Evolutionary conservation across 2,797 vertebrate species (phyloP).

Genomic region (Helostoma temminkii): DNA sequence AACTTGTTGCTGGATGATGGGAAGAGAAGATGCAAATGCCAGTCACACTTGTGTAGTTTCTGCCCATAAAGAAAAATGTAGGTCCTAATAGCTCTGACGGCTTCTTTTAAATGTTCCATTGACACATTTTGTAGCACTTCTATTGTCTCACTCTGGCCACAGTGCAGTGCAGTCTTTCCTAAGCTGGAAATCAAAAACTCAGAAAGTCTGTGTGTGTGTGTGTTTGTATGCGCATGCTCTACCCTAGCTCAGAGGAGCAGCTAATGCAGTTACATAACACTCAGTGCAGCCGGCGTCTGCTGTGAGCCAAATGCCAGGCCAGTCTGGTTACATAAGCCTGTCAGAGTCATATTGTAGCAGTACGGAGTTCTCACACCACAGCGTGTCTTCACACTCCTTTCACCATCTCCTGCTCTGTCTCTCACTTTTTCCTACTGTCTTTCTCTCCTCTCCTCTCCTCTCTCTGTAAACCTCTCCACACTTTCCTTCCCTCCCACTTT

Average conservation of each 20-base stretch:
- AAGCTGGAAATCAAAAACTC: slow-evolving; percentile 43
- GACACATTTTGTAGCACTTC: background rate
- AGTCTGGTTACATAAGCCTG: slow-evolving; percentile 85
- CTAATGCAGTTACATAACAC: slow-evolving; percentile 88
- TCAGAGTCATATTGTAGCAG: slow-evolving; percentile 84
- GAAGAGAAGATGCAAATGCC: slow-evolving; percentile 41
- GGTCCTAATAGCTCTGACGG: background rate
- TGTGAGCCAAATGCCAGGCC: slow-evolving; percentile 84
- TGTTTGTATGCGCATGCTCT: slow-evolving; percentile 75
- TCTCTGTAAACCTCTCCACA: slow-evolving; percentile 21
- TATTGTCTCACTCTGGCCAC: slow-evolving; percentile 14
- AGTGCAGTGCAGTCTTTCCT: slow-evolving; percentile 34
- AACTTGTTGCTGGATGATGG: slow-evolving; percentile 66
- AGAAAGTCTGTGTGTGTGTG: slow-evolving; percentile 24
- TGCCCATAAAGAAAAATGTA: slow-evolving; percentile 1
- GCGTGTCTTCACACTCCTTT: slow-evolving; percentile 67
- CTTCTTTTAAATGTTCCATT: slow-evolving; percentile 20
- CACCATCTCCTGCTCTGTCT: slow-evolving; percentile 66
- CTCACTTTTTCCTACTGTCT: slow-evolving; percentile 68
- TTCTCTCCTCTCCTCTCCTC: slow-evolving; percentile 20
- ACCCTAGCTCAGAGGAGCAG: slow-evolving; percentile 77
- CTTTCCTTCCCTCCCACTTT: slow-evolving; percentile 8
- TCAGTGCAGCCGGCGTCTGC: slow-evolving; percentile 83
- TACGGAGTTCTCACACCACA: slow-evolving; percentile 73
- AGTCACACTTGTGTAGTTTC: slow-evolving; percentile 7